Evolutionary conservation across 2,888 invertebrate species (phyloP), one percentile per base, ranked within the genome.

Genomic region (Noctua janthe): DNA sequence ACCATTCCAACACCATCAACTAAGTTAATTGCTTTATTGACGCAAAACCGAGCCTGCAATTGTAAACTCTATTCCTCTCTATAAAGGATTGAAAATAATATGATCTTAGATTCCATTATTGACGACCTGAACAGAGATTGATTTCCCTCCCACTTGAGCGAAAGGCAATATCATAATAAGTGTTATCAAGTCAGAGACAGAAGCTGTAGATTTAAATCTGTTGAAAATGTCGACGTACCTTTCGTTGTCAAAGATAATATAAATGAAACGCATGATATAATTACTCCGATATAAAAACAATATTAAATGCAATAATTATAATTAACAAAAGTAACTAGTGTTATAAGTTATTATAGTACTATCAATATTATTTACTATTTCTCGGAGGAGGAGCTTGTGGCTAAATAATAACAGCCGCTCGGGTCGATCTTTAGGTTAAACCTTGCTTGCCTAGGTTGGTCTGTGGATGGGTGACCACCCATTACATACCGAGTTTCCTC

Each of bases 71-170:
- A 86, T 78, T 59, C 0, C 20, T 17, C 15, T 39, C 23, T 0
- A 0, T 0, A 6, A 62, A 75, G 8, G 49, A 15, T 47, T 64
- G 54, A 67, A 70, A 59, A 66, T 35, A 35, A 49, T 23, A 72
- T 69, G 51, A 64, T 29, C 20, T 56, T 64, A 20, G 29, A 59
- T 23, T 54, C 8, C 6, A 15, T 72, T 72, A 78, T 59, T 51
- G 69, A 64, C 23, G 39, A 51, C 39, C n/a, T 76, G 54, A 75
- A 76, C 43, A 81, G 70, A 64, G 75, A 81, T 77, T 66, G 76
- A 70, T 83, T 76, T 79, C 35, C 35, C 29, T 56, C 56, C 49
- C 62, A 83, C 66, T 83, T 72, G 76, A 73, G 29, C n/a, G 77
- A 69, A 77, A 85, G 51, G 47, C 69, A 74, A 78, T 29, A 29